A percentile compares a stretch with the other conserved stretches of the same genome.
Conservation (phyloP, 2,797 vertebrate species). For the Poeciliopsis paucimaculata region DNA sequence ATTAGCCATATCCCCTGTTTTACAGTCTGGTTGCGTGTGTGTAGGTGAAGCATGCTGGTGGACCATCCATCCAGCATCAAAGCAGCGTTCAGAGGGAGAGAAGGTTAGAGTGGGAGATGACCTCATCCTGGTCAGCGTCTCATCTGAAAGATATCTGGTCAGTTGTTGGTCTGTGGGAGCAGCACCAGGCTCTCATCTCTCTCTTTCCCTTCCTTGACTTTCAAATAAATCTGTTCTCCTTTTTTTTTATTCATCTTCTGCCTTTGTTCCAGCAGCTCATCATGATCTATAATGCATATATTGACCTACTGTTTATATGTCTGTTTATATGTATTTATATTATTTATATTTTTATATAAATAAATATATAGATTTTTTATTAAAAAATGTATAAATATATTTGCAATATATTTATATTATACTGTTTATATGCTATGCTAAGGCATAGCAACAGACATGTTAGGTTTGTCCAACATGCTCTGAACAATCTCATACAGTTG, state of each 20-base stretch:
- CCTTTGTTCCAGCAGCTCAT: background rate
- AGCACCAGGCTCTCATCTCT: background rate
- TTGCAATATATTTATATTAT: too few species aligned
- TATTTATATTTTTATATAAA: too few species aligned
- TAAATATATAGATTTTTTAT: too few species aligned
- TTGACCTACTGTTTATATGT: background rate
- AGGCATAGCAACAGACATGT: background rate
- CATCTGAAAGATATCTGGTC: slow-evolving; percentile 95
- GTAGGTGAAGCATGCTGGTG: slow-evolving; percentile 96
- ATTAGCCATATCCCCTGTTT: background rate
- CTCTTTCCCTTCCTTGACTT: background rate
- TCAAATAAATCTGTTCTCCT: background rate
- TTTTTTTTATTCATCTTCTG: too few species aligned
- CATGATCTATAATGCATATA: background rate
- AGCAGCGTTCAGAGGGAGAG: slow-evolving; percentile 95
- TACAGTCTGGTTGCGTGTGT: background rate
- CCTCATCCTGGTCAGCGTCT: slow-evolving; percentile 95
- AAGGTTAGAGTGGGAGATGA: slow-evolving; percentile 96
- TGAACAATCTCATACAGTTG: background rate
- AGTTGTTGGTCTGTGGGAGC: slow-evolving; percentile 62
- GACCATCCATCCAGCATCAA: slow-evolving; percentile 97
- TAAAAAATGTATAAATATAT: too few species aligned
- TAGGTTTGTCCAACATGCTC: background rate
- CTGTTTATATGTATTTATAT: too few species aligned
- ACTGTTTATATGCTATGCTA: too few species aligned